A percentile compares a stretch with the other conserved stretches of the same genome.
phyloP scores from a whole-genome alignment of 2,113 vertebrate genomes.

The Synodontis membranacea region DNA sequence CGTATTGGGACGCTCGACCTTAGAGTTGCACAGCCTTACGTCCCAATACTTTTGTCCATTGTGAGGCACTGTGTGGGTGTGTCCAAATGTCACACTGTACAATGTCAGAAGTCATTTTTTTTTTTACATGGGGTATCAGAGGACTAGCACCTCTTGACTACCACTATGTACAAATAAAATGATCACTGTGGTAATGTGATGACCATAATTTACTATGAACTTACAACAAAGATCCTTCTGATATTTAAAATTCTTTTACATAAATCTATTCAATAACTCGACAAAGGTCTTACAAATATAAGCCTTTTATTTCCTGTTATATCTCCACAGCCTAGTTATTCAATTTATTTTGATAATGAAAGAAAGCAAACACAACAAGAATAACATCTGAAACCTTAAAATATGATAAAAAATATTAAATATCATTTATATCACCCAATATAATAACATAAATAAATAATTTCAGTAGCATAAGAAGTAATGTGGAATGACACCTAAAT shows the following conservation, averaged over 20 bases:
- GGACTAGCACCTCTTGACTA: background rate
- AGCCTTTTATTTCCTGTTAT: background rate
- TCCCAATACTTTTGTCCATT: too few species aligned
- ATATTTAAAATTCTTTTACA: background rate
- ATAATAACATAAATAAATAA: background rate
- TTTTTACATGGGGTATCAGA: background rate
- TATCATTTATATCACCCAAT: background rate
- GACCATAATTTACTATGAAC: background rate
- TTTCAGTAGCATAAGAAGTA: background rate
- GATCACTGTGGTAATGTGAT: background rate
- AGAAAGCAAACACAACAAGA: background rate
- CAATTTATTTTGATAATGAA: background rate
- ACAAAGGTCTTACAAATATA: background rate
- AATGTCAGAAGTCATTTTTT: background rate
- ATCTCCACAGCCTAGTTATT: background rate
- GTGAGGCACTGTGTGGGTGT: too few species aligned
- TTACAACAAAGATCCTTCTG: background rate
- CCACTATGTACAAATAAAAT: background rate
- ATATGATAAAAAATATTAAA: background rate
- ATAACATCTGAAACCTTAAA: background rate
- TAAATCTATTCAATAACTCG: background rate
- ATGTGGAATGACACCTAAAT: too few species aligned
- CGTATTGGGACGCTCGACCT: too few species aligned
- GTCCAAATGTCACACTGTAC: too few species aligned
- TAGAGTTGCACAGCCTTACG: too few species aligned